These are phyloP conservation scores for Ophioninae sp. DNA, from an alignment of 2,888 invertebrate genomes.

Conservation along the genomic window DNA sequence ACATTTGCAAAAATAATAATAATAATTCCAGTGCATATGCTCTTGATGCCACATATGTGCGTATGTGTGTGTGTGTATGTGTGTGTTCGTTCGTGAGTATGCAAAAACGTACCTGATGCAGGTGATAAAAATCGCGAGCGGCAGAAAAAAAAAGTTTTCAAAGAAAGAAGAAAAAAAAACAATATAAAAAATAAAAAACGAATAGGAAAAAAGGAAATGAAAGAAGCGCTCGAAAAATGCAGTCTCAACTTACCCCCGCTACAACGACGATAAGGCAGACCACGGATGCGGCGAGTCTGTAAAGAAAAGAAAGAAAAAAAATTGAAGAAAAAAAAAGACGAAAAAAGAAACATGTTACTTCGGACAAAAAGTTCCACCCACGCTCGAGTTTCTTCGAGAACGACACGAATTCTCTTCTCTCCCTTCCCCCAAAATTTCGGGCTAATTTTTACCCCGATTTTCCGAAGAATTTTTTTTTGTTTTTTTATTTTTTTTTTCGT, in stretches of 20 bases:
- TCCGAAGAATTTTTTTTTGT: background rate
- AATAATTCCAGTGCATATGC: background rate
- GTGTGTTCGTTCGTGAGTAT: background rate
- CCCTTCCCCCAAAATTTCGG: background rate
- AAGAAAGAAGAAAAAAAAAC: background rate
- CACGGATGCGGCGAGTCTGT: slow-evolving; percentile 82
- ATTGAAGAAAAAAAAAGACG: slow-evolving; percentile 39
- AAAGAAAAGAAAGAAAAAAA: slow-evolving; percentile 66
- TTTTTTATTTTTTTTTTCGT: background rate
- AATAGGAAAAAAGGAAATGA: background rate
- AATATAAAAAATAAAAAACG: slow-evolving; percentile 10
- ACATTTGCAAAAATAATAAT: slow-evolving; percentile 2
- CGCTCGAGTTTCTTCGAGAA: background rate
- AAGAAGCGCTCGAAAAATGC: background rate
- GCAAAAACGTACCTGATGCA: slow-evolving; percentile 6
- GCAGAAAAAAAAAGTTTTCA: background rate
- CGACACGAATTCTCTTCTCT: background rate
- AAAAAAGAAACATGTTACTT: background rate
- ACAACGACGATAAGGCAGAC: slow-evolving; percentile 81
- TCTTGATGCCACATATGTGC: background rate
- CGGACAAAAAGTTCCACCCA: background rate
- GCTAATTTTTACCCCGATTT: too few species aligned
- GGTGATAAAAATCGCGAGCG: slow-evolving; percentile 14
- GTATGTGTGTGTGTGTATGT: background rate
- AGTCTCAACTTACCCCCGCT: slow-evolving; percentile 81